Base-by-base conservation (phyloP, 2,797 vertebrate genomes). In the Austrolebias charrua region DNA sequence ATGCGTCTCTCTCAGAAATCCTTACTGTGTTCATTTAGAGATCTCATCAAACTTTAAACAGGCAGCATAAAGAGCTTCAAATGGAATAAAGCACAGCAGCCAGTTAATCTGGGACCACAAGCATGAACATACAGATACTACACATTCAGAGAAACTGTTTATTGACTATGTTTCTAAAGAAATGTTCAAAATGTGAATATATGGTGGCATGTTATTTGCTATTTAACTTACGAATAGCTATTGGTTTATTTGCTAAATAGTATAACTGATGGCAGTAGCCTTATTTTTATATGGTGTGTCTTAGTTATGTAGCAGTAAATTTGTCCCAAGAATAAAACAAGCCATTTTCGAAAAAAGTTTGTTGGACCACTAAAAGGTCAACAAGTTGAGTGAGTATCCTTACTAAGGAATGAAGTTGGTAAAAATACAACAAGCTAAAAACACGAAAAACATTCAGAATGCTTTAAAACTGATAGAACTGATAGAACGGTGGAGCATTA, bases 41-140 rank as follows among this genome's bases (percentile, higher is more conserved):
- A 78, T 84, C 87, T 88, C 88, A 91, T 91, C 84, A 91, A 90
- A 90, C 80, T 86, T 89, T 88, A 89, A 91, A 80, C 77, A 86
- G 70, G 72, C 79, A 73, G 87, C 77, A 79, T 88, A 89, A 87
- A 88, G 83, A 88, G 80, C 87, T 88, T 90, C 85, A 85, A 87
- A 89, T 86, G 73, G 82, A 89, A 87, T 87, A 75, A 76, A 86
- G 83, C 77, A 82, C 75, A 70, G 71, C 58, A 65, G 68, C n/a
- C 60, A 19, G 71, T 67, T 80, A 72, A 64, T 67, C 49, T 65
- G 71, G 66, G 49, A 69, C 54, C 69, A 52, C 50, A 78, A 10
- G 45, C 64, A 50, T 18, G 35, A 49, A 52, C 71, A 64, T 15
- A 50, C 50, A 60, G 50, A 48, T 38, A 52, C 9, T 18, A 33